Evolutionary conservation across 2,113 vertebrate genomes (phyloP), one percentile per base, ranked within the genome.

Genomic region (Cichladusa arquata): DNA sequence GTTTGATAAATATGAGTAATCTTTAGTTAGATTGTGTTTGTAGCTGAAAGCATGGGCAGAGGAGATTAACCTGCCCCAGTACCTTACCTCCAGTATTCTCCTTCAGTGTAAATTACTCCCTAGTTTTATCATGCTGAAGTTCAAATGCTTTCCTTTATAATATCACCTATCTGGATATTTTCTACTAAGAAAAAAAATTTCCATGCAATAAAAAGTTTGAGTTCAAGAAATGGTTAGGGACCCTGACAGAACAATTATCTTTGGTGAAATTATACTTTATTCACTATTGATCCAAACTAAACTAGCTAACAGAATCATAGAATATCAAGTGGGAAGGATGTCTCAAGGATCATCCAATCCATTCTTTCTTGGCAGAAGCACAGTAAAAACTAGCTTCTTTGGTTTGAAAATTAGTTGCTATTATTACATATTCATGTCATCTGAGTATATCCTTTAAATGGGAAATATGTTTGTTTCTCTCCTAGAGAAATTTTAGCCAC

Each of bases 151-250:
- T 67, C 34, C 47, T 78, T 90, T 79, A 45, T 45, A 53, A 51
- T 93, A 83, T 44, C 19, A 66, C 8, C 24, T 65, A 77, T 62
- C 69, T 76, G 25, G 33, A 64, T 85, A 62, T 95, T 94, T 88
- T 82, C 18, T 44, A 53, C 33, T 50, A 45, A 0, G 2, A 70
- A 88, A 95, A 95, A 88, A 3, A 67, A 50, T 74, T 48, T 81
- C n/a, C 61, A 26, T 56, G 3, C 15, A 90, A 71, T 45, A 73
- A 95, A 88, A 94, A 86, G 38, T 19, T 25, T 72, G 53, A 57
- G 23, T 66, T 94, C 94, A 91, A 95, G 73, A 51, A 80, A 87
- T 38, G 53, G 40, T 72, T 95, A 94, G 73, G 71, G 50, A 95
- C 11, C 16, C 24, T 86, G 29, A 73, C 19, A 61, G n/a, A 88